Evolutionary conservation across 2,113 vertebrate genomes (phyloP), one percentile per base, ranked within the genome.

Genomic region (Salvelinus sp.): DNA sequence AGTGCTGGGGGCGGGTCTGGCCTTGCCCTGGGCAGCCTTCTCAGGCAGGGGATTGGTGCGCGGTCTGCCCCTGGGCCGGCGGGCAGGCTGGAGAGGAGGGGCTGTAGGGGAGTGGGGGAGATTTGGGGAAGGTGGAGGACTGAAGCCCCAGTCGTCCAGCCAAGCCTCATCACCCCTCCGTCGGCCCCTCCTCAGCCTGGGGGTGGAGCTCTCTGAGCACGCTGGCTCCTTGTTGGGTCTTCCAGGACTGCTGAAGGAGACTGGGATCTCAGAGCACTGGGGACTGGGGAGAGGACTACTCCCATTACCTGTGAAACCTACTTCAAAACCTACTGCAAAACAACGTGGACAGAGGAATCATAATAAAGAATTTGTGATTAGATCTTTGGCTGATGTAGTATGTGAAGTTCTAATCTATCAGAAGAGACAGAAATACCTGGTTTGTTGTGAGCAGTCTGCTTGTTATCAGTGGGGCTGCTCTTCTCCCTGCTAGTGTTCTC

Each of bases 21-120:
- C 77, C 66, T 91, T 91, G 62, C 85, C 83, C 48, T 81, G 80
- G 68, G 69, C 22, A 0, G 6, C 63, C 44, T 85, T 83, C 77
- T 90, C 86, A 0, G 88, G 89, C 78, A 88, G 70, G 2, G 91
- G 88, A 75, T 89, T 92, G 2, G 91, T 91, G 66, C 93, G 92
- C 5, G 93, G 93, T 77, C 93, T 86, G 7, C 93, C 93, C 73
- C 93, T 87, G 0, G 93, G 93, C 14, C 93, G 89, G 23, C 92
- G 92, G 18, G 79, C 20, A 0, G 90, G 89, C 12, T 80, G 82
- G 22, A 78, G 1, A 47, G 84, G 75, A 12, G 88, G 58, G n/a
- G 84, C 76, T 2, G 88, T 73, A 0, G 82, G 82, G 16, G 81
- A 74, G 0, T 88, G 76, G 75, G 85, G 79, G 70, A 44, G 38